A percentile compares a stretch with the other conserved stretches of the same genome.
Evolutionary conservation across 2,113 vertebrate genomes (phyloP).

Genomic region (Eurypyga helias): DNA sequence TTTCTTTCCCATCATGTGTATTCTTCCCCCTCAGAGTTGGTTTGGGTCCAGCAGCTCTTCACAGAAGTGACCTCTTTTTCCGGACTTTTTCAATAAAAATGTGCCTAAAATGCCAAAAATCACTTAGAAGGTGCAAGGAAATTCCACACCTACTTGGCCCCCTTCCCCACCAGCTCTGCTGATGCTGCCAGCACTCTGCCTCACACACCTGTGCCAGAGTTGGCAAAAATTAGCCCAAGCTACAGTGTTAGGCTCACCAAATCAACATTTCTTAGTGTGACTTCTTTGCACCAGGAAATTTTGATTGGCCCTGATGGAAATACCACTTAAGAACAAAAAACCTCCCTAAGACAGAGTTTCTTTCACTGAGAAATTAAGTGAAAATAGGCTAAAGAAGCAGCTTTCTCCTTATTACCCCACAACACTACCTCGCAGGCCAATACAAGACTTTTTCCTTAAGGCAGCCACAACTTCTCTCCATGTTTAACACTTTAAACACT

Average conservation of each 20-base stretch:
- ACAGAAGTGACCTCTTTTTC: background rate
- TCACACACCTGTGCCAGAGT: rapidly evolving
- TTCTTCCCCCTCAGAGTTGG: background rate
- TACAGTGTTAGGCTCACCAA: rapidly evolving
- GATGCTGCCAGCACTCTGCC: background rate
- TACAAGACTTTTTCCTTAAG: background rate
- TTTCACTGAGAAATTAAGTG: background rate
- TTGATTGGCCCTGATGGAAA: background rate
- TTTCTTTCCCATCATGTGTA: background rate
- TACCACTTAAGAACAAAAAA: background rate
- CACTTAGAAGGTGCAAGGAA: background rate
- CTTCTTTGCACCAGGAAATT: background rate
- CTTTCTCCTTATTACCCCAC: background rate
- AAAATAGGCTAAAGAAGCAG: background rate
- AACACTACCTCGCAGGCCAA: background rate
- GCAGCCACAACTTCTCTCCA: background rate
- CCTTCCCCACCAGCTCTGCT: background rate
- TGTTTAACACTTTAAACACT: background rate
- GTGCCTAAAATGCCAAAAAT: background rate
- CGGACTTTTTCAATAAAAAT: background rate
- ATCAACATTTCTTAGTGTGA: background rate
- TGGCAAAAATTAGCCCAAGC: background rate
- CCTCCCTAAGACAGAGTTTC: rapidly evolving
- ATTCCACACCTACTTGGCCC: background rate
- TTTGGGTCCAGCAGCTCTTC: background rate